Base-by-base conservation (phyloP, 2,797 vertebrate genomes). In the Eremophila alpestris region DNA sequence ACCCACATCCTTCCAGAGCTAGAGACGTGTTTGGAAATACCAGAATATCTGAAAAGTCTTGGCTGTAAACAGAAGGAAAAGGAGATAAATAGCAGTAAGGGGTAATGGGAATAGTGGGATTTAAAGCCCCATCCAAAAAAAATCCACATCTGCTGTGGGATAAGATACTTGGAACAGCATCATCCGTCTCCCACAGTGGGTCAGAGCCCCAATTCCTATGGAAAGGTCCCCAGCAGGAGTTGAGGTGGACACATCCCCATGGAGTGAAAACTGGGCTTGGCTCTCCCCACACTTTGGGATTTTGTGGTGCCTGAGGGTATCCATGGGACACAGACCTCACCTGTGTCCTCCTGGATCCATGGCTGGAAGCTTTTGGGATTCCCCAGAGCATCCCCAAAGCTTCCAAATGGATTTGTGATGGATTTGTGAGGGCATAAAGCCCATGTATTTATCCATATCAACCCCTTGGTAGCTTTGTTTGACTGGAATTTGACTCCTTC, bases 381-480 rank as follows among this genome's bases (percentile, higher is more conserved):
- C 40, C 19, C 36, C 21, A 46, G 32, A 24, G 29, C n/a, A 38
- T 9, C 10, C 83, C 40, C 41, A 70, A 29, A 68, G 26, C 16
- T 23, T 55, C 45, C 49, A 83, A 16, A 24, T 21, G 30, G 21
- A 14, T 64, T 27, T 4, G 0, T 38, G 38, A 24, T 21, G 30
- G 21, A 14, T 64, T 27, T 4, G 0, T 38, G 38, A 2, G 2
- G 20, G 7, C 38, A 36, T 6, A 22, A 83, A 75, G 0, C 5
- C 32, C 48, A 4, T 5, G 5, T 5, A 16, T 71, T 11, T 29
- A 17, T 67, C 27, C 4, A 0, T 16, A 36, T 16, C 34, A 60
- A 5, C 11, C 15, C 27, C 32, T 84, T 32, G 10, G 9, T 32
- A 21, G 4, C 22, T 16, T 12, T 13, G n/a, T 15, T 81, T 45